Conservation (phyloP, 2,888 invertebrate genomes). For the Rutpela maculata region DNA sequence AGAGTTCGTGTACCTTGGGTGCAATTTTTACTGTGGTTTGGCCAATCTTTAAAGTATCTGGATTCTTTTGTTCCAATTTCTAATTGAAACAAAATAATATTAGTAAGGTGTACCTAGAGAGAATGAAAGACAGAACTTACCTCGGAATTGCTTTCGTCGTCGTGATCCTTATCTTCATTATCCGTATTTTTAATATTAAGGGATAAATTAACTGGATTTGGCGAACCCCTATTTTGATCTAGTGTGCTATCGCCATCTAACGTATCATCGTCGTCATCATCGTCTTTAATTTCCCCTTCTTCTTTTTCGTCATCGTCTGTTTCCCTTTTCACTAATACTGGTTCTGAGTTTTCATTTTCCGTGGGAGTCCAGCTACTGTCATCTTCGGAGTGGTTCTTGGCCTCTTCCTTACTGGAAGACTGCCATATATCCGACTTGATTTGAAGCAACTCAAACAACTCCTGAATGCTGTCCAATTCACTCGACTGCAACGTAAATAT, state of each 20-base stretch:
- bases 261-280: conserved; percentile 73
- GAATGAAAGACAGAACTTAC: conserved; percentile 53
- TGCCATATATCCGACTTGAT: conserved; percentile 89
- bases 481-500: conserved; percentile 78
- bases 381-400: conserved; percentile 68
- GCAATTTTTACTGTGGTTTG: conserved; percentile 79
- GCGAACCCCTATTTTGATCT: conserved; percentile 82
- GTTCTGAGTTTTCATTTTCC: conserved; percentile 66
- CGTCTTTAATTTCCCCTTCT: conserved; percentile 75
- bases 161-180: conserved; percentile 65
- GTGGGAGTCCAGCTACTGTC: conserved; percentile 75
- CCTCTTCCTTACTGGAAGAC: conserved; percentile 71
- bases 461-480: conserved; percentile 89
- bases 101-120: background rate
- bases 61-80: conserved; percentile 66
- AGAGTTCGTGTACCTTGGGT: conserved; percentile 77
- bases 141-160: conserved; percentile 63
- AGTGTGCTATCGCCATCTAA: conserved; percentile 69
- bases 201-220: conserved; percentile 89
- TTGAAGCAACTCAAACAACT: conserved; percentile 87
- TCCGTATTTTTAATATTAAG: conserved; percentile 77
- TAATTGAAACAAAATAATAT: conserved; percentile 50
- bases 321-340: conserved; percentile 65
- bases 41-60: conserved; percentile 78
- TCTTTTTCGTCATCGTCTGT: conserved; percentile 74